Base-by-base conservation (phyloP, 2,113 vertebrate genomes). In the Alethe diademata region DNA sequence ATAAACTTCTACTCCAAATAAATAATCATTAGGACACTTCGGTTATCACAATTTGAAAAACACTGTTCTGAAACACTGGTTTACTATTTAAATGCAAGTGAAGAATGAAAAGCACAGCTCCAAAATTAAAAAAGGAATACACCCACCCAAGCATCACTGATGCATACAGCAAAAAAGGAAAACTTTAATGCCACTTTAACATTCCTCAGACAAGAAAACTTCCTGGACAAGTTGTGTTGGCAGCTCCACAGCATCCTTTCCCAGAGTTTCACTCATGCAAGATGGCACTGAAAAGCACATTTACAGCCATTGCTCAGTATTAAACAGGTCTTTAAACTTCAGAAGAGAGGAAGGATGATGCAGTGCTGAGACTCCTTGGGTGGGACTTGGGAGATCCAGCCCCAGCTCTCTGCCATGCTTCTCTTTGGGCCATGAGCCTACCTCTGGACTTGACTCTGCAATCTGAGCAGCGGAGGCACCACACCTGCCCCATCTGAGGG, bases 381-480 rank as follows among this genome's bases (percentile, higher is more conserved):
- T 22, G 58, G 60, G 14, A 57, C 31, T 5, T 20, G 29, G 29
- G 50, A 75, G 36, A 22, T 12, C 6, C 24, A 62, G 61, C 26
- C 20, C 26, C 43, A 19, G 36, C 11, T 62, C 35, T 57, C 33
- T 28, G 26, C 17, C 0, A 0, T 12, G 60, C 29, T 6, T 3
- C 50, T 33, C 38, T 57, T 40, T 1, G 4, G 26, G 23, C 25
- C 4, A 3, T 1, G 0, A 86, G 56, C 29, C 36, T 5, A 19
- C 26, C 50, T 19, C 9, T 0, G 0, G 47, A 22, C 19, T 48
- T 7, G 8, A 42, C 35, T 48, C 0, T 5, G 47, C 20, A 11
- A 14, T 20, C 50, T 1, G 8, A 81, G 57, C 12, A 11, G n/a
- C 0, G 1, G 35, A 45, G 24, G 29, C 50, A 56, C 31, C 57